These are phyloP conservation scores for Quiscalus mexicanus DNA, from an alignment of 2,113 vertebrate genomes.

Conservation along the genomic window DNA sequence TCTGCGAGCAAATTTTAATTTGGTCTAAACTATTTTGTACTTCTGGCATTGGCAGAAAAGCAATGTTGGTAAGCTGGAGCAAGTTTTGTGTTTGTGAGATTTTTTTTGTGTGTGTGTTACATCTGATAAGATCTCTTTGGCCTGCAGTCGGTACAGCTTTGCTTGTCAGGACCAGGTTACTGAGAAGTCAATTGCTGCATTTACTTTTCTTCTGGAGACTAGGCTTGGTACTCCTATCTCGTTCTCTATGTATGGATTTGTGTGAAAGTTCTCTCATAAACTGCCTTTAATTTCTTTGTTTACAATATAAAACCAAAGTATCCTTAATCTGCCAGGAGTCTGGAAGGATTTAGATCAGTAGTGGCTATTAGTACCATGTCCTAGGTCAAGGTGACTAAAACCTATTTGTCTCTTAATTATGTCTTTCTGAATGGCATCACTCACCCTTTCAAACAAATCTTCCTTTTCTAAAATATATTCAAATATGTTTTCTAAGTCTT, in stretches of 20 bases:
- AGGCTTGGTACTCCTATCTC: background rate
- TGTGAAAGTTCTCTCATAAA: background rate
- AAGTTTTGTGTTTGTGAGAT: background rate
- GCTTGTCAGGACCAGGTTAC: background rate
- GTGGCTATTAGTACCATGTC: fast-evolving
- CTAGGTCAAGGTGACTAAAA: background rate
- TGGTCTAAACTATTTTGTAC: background rate
- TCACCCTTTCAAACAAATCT: background rate
- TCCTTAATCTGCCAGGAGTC: background rate
- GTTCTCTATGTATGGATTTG: background rate
- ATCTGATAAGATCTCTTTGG: background rate
- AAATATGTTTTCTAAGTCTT: background rate
- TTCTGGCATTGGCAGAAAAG: background rate
- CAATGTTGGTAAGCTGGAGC: background rate
- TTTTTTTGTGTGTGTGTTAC: background rate
- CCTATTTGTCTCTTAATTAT: background rate
- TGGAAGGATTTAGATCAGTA: background rate
- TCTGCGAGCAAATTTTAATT: background rate
- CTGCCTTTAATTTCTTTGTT: background rate
- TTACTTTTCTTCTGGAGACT: background rate
- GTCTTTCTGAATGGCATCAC: background rate
- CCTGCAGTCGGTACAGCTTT: background rate
- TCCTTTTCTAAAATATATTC: background rate
- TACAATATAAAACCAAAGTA: background rate
- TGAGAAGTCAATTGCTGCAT: background rate